phyloP scores from a whole-genome alignment of 2,113 vertebrate species.

The Actenoides hombroni region DNA sequence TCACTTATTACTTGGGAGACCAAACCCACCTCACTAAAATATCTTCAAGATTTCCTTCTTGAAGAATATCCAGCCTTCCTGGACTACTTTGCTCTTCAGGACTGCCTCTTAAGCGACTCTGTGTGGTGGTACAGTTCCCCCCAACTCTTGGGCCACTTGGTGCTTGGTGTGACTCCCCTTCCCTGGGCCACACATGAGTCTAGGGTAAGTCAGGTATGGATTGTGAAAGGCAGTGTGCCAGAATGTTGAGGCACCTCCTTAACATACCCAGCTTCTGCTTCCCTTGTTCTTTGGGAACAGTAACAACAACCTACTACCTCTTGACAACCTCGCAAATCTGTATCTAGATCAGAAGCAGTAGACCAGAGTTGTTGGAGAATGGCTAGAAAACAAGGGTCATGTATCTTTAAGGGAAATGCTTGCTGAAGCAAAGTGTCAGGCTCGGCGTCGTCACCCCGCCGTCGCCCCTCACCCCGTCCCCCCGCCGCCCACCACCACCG shows the following conservation, averaged over 20 bases:
- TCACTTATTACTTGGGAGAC: no score
- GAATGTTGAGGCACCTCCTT: background rate
- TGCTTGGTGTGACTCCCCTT: background rate
- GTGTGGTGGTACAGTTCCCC: background rate
- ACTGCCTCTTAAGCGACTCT: no score
- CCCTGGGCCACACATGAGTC: background rate
- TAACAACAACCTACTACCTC: background rate
- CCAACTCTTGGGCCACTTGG: background rate
- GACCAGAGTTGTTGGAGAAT: background rate
- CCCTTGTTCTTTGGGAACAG: background rate
- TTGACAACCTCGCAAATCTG: background rate
- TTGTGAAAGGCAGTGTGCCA: background rate
- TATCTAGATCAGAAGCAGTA: background rate
- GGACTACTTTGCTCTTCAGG: no score
- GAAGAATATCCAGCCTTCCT: no score
- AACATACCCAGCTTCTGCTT: background rate
- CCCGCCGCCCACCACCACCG: no score
- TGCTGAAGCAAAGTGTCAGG: no score
- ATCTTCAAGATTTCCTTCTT: no score
- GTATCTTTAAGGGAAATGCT: no score
- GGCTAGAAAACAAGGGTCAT: no score
- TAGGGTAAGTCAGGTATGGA: background rate
- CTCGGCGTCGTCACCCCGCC: no score
- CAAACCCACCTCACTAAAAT: no score
- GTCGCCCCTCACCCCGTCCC: no score